These are phyloP conservation scores for Ciconia stormi DNA, from an alignment of 2,113 vertebrate genomes.

Conservation along the genomic window DNA sequence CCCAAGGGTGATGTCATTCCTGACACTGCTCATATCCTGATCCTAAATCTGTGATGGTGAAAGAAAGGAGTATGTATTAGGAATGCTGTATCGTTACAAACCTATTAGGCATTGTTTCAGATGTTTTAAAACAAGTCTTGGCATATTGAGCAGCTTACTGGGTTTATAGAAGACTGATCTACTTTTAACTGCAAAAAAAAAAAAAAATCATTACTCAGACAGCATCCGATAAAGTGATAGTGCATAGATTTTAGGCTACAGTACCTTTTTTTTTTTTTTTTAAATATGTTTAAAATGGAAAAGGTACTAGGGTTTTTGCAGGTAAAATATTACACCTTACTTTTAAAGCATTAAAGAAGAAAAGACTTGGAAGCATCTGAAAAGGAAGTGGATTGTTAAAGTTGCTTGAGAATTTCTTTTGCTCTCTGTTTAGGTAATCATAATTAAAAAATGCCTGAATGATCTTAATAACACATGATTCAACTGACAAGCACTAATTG, in stretches of 20 bases:
- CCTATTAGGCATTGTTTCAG: not conserved
- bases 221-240: conserved; percentile 11
- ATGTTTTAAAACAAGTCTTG: conserved; percentile 36
- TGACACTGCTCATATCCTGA: conserved; percentile 27
- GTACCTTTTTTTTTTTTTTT: not conserved
- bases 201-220: not conserved
- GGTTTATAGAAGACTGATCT: not conserved
- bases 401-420: conserved; percentile 78
- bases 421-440: conserved; percentile 81
- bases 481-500: conserved; percentile 87
- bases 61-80: not conserved
- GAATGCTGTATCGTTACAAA: not conserved
- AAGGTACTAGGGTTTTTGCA: conserved; percentile 19
- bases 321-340: conserved; percentile 36
- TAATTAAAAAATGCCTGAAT: conserved; percentile 88
- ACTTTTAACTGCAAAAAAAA: not conserved
- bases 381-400: conserved; percentile 81
- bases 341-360: conserved; percentile 50
- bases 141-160: not conserved
- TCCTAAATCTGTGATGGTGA: not conserved
- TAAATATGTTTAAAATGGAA: not conserved
- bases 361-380: conserved; percentile 66
- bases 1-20: conserved; percentile 42
- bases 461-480: conserved; percentile 87
- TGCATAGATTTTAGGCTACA: not conserved